Percentiles rank a stretch among this genome's conserved stretches.
Evolutionary conservation across 1,140 invertebrate genomes (phyloP).

Genomic region (Penaeus chinensis): DNA sequence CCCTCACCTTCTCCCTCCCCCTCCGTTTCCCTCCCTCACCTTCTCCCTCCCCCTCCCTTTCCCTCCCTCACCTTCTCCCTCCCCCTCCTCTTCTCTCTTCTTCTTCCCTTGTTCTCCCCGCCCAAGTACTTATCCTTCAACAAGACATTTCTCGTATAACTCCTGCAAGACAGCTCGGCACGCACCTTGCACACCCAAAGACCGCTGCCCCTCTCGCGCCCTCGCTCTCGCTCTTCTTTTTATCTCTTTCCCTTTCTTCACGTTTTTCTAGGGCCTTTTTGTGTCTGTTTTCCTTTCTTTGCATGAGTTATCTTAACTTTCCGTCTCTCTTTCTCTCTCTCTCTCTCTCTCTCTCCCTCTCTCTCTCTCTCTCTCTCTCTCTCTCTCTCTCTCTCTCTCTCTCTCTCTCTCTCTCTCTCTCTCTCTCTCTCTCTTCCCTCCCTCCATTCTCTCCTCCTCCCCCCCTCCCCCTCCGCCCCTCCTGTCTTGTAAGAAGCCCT

Average conservation of each 20-base stretch:
- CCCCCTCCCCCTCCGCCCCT: neutral
- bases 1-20: neutral
- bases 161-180: no score
- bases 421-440: neutral
- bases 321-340: neutral
- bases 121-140: no score
- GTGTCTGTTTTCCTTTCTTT: conserved; percentile 5
- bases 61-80: neutral
- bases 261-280: neutral
- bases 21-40: neutral
- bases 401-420: neutral
- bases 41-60: neutral
- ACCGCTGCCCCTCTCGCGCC: no score
- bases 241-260: neutral
- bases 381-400: neutral
- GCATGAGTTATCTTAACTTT: neutral
- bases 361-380: neutral
- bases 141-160: no score
- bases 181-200: no score
- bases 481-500: no score
- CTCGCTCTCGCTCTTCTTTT: no score
- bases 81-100: neutral
- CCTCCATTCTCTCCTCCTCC: neutral
- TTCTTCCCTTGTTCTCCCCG: neutral
- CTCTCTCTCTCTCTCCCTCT: conserved; percentile 3